Conservation (phyloP, 2,888 invertebrate species). For the Marasmarcha lunaedactyla region DNA sequence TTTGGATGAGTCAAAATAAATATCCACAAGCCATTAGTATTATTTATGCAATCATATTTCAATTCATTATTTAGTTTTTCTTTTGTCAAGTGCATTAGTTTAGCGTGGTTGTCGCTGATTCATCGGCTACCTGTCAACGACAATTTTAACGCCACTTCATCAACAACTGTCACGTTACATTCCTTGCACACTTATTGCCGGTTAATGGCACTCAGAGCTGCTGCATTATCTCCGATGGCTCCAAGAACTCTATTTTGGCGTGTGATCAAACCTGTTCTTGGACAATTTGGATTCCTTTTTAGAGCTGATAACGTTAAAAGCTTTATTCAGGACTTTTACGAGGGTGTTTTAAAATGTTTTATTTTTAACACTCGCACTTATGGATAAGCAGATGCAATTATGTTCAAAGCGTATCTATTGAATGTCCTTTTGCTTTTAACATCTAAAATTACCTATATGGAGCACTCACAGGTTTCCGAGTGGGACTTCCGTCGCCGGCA, state of each 20-base stretch:
- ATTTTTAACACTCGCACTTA: too few relatives aligned
- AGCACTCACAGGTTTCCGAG: constrained; percentile 46
- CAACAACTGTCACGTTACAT: constrained; percentile 46
- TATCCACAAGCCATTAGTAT: constrained; percentile 1
- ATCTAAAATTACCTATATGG: constrained; percentile 40
- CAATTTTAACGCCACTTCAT: constrained; percentile 47
- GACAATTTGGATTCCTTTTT: background rate
- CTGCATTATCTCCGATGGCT: constrained; percentile 34
- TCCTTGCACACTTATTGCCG: constrained; percentile 48
- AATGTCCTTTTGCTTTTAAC: constrained; percentile 34
- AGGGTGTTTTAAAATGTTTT: background rate
- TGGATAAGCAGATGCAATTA: constrained; percentile 23
- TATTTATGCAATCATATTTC: constrained; percentile 2
- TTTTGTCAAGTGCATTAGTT: constrained; percentile 10
- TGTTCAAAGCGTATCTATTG: constrained; percentile 28
- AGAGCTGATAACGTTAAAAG: constrained; percentile 24
- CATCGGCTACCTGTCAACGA: constrained; percentile 54
- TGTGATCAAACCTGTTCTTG: constrained; percentile 13
- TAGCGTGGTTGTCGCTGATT: constrained; percentile 31
- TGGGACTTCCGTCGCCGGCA: too few relatives aligned
- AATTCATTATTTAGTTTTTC: constrained; percentile 22
- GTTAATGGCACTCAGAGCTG: constrained; percentile 40
- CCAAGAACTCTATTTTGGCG: constrained; percentile 28
- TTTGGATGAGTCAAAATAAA: background rate
- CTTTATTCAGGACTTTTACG: constrained; percentile 5